Conservation (phyloP, 2,113 vertebrate genomes). For the Nothoprocta pentlandii region DNA sequence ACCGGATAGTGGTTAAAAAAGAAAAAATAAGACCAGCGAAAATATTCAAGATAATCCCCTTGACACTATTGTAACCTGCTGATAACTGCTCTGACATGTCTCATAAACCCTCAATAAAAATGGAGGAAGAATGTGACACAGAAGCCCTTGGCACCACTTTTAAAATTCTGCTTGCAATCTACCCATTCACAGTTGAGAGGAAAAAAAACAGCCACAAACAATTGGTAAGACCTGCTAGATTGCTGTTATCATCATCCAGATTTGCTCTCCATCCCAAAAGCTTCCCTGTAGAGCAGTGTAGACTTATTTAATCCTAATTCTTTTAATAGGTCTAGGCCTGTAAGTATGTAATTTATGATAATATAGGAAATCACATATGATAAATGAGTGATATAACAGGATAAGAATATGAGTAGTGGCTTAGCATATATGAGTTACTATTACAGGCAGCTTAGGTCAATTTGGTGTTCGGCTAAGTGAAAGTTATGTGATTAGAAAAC, state of each 20-base stretch:
- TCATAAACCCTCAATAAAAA: constrained; percentile 39
- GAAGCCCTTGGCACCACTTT: background rate
- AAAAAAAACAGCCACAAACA: background rate
- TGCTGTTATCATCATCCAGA: background rate
- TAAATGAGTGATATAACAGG: background rate
- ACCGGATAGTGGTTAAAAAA: background rate
- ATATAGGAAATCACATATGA: background rate
- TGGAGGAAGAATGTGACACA: background rate
- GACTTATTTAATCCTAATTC: background rate
- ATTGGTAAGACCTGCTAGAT: background rate
- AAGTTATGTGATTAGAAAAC: constrained; percentile 28
- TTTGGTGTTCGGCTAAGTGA: constrained; percentile 17
- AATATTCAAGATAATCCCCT: background rate
- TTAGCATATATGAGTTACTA: background rate
- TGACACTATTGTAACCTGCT: constrained; percentile 12
- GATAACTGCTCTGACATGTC: constrained; percentile 34
- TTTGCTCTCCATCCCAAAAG: background rate
- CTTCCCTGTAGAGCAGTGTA: background rate
- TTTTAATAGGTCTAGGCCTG: background rate
- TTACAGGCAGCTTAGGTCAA: constrained; percentile 24
- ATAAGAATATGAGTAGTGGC: background rate
- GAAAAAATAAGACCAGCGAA: background rate
- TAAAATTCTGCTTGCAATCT: constrained; percentile 40
- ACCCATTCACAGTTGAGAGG: background rate
- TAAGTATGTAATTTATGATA: constrained; percentile 12